Conservation (phyloP, 2,797 vertebrate species). For the Esox lucius region DNA sequence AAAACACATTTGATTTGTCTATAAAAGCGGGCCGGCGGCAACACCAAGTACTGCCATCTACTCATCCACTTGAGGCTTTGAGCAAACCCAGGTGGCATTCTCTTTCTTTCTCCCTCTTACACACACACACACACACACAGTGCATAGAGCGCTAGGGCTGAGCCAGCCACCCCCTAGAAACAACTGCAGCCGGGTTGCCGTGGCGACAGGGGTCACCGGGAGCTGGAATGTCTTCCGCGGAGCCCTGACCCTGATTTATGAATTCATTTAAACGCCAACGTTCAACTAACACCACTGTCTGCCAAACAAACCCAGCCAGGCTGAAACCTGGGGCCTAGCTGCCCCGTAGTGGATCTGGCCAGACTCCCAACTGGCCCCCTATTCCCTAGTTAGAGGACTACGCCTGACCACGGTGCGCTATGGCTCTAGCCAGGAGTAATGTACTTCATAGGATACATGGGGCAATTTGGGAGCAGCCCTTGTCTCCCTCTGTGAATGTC, state of each 20-base stretch:
- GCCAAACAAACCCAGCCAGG: constrained; percentile 44
- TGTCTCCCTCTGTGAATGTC: constrained; percentile 40
- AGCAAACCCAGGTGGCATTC: constrained; percentile 56
- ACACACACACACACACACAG: not conserved
- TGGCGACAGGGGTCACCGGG: constrained; percentile 65
- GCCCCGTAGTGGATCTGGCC: not conserved
- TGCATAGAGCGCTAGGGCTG: constrained; percentile 1
- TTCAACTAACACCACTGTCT: constrained; percentile 22
- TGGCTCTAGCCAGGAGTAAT: not conserved
- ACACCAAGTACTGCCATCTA: too few relatives aligned
- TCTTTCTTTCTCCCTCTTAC: constrained; percentile 1
- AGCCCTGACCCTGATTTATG: constrained; percentile 76
- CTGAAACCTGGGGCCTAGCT: constrained; percentile 35
- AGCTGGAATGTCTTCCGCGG: constrained; percentile 70
- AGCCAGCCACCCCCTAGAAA: constrained; percentile 5
- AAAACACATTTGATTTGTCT: too few relatives aligned
- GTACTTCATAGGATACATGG: not conserved
- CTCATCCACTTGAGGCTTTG: constrained; percentile 22
- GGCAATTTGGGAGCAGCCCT: not conserved
- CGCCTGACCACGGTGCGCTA: not conserved
- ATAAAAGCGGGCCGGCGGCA: too few relatives aligned
- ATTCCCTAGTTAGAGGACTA: not conserved
- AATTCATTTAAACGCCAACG: constrained; percentile 64
- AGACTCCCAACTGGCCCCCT: not conserved
- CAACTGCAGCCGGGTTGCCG: constrained; percentile 57